Evolutionary conservation across 2,113 vertebrate species (phyloP).

Genomic region (Silurus asotus): DNA sequence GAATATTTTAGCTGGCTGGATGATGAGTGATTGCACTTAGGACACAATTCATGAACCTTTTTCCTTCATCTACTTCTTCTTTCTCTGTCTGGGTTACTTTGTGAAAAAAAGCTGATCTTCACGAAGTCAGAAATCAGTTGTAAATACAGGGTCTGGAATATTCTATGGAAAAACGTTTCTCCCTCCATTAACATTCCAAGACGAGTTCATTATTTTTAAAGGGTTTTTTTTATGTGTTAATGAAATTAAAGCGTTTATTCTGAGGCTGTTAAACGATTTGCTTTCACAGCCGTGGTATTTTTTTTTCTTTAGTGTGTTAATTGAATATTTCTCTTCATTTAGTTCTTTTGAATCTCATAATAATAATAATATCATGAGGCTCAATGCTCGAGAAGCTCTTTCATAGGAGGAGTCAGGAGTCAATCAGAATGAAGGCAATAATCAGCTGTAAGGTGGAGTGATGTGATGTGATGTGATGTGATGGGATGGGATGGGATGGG

Average conservation of each 20-base stretch:
- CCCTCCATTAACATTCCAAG: conserved; percentile 11
- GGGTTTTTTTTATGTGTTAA: neutral
- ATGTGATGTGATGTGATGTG: neutral
- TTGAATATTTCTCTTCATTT: neutral
- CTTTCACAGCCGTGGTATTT: neutral
- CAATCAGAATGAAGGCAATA: neutral
- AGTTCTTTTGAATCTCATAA: neutral
- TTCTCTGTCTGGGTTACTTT: neutral
- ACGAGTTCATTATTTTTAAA: conserved; percentile 39
- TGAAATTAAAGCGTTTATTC: conserved; percentile 15
- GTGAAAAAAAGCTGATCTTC: conserved; percentile 11
- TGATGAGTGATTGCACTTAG: conserved; percentile 48
- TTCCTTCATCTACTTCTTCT: neutral
- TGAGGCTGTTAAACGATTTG: neutral
- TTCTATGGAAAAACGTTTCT: conserved; percentile 15
- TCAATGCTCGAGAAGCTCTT: neutral
- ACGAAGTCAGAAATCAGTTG: conserved; percentile 23
- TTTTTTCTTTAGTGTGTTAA: neutral
- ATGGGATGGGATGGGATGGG: too few relatives aligned
- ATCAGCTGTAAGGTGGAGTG: too few relatives aligned
- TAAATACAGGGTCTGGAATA: conserved; percentile 12
- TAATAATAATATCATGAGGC: neutral
- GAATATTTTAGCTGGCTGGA: conserved; percentile 12
- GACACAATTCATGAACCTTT: neutral
- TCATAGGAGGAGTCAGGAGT: neutral